Conservation (phyloP, 2,113 vertebrate genomes). For the Psittacula cyanocephala region DNA sequence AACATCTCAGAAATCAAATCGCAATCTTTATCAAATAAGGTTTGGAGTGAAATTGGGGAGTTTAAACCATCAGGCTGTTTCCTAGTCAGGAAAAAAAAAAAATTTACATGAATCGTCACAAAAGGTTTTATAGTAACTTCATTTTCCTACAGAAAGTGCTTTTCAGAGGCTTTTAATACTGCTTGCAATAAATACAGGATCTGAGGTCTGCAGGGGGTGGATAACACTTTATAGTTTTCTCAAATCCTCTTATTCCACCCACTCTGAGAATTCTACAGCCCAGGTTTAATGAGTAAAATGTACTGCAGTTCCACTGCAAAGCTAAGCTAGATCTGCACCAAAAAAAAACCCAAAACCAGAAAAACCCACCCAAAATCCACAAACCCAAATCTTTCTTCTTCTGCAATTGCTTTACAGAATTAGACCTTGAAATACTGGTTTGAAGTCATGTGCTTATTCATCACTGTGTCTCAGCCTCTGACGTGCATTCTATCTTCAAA, state of each 20-base stretch:
- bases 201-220: not conserved
- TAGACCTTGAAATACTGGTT: not conserved
- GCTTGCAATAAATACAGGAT: not conserved
- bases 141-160: not conserved
- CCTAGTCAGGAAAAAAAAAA: not conserved
- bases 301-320: not conserved
- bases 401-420: not conserved
- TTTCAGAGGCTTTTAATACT: constrained; percentile 4
- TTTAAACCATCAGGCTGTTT: not conserved
- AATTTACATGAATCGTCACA: not conserved
- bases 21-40: not conserved
- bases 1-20: not conserved
- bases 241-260: constrained; percentile 29
- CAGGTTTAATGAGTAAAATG: not conserved
- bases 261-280: not conserved
- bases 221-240: not conserved
- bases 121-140: not conserved
- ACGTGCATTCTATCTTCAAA: not conserved
- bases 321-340: not conserved
- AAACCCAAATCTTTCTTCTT: not conserved
- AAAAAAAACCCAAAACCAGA: not conserved
- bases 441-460: not conserved
- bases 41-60: not conserved
- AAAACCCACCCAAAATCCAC: not conserved
- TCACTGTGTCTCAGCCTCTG: not conserved